Base-by-base conservation (phyloP, 2,113 vertebrate species). In the Melospiza georgiana region DNA sequence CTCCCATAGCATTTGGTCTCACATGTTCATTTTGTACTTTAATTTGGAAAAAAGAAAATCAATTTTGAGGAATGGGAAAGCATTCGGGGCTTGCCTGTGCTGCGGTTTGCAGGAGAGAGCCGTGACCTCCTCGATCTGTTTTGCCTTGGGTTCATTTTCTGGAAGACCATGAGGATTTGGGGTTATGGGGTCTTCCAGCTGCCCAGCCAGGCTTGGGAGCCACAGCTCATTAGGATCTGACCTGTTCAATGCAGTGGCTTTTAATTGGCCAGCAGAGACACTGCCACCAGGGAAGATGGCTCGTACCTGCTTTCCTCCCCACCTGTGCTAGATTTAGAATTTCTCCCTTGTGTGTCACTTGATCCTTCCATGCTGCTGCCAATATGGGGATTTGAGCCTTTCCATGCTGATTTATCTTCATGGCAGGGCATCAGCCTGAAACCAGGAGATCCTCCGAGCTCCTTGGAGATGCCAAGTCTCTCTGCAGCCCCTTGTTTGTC, bases 11-110 rank as follows among this genome's bases (percentile, higher is more conserved):
- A 25, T 52, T 91, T 62, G 49, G n/a, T 74, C 39, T 73, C 58
- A 79, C 31, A 6, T 81, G 67, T 84, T 94, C 90, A 78, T 67
- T 96, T 86, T 92, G 76, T 33, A 24, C 72, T 86, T 88, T 39
- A 58, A 30, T 66, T 55, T 31, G 51, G 55, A 31, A 41, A 49
- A 79, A 49, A 44, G n/a, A 62, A 88, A 68, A 91, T 73, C 59
- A 22, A 14, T 95, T 87, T 55, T 51, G 78, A 80, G 48, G 48
- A 77, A 57, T 2, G 35, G n/a, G 44, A 65, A 55, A 31, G 52
- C 35, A 7, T 16, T 51, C 35, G 28, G 65, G 35, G 48, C 63
- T 88, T 83, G 33, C 15, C 59, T 83, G 76, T 54, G 49, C 59
- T 55, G 4, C 33, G 76, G 39, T 74, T 80, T 63, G 43, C 63